A percentile compares a stretch with the other conserved stretches of the same genome.
Conservation (phyloP, 1,140 invertebrate genomes). For the Triops cancriformis region DNA sequence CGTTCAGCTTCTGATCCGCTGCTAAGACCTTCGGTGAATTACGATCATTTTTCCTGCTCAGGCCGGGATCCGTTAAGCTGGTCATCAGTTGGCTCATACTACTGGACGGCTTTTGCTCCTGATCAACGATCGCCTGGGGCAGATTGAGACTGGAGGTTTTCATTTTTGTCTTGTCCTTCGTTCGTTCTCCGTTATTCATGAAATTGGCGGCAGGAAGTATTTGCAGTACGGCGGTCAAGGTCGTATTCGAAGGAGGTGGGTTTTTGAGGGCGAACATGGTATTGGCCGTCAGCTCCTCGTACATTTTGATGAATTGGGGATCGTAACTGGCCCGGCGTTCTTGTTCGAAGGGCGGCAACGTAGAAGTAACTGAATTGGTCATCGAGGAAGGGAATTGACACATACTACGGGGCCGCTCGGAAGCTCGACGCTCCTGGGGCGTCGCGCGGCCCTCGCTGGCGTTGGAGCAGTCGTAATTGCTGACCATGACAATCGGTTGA, state of each 20-base stretch:
- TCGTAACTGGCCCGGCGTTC: background rate
- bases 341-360: background rate
- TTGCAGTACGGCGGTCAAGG: background rate
- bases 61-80: background rate
- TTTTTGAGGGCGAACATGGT: background rate
- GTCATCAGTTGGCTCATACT: background rate
- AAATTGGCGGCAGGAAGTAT: background rate
- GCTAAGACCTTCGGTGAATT: background rate
- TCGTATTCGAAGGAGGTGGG: background rate
- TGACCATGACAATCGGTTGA: background rate
- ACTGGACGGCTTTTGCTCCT: background rate
- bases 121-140: background rate
- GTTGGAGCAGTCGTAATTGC: background rate
- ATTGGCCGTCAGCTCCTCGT: background rate
- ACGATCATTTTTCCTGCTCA: background rate
- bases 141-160: background rate
- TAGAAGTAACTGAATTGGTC: background rate
- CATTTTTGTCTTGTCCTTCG: background rate
- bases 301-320: background rate
- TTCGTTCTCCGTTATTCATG: background rate
- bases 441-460: background rate
- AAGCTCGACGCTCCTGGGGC: background rate
- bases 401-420: background rate
- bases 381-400: background rate
- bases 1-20: background rate